Base-by-base conservation (phyloP, 2,888 invertebrate genomes). In the Euplexia lucipara region DNA sequence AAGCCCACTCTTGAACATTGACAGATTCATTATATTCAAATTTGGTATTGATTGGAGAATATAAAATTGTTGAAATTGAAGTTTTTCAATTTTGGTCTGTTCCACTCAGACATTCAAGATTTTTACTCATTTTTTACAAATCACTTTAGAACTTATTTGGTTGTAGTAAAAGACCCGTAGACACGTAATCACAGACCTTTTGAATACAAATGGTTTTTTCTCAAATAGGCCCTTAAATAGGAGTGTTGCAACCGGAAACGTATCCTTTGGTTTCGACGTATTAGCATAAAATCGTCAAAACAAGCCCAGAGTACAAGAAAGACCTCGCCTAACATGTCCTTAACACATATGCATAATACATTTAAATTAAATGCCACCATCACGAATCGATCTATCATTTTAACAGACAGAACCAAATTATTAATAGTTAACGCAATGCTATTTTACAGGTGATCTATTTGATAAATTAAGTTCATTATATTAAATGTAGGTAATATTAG, bases 311-410 rank as follows among this genome's bases (percentile, higher is more conserved):
- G 30, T 45, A 58, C 30, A 12, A 45, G 45, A 22, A 39, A 56
- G 58, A 39, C 63, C 63, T 70, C 57, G 63, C 16, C 5, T 41
- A 6, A 30, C n/a, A 37, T 57, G 61, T 62, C 75, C 75, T 75
- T 73, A 73, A 54, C 75, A 78, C 52, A 62, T 48, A 59, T 78
- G 58, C 73, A 72, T 74, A 77, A 77, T 52, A 59, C 18, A 77
- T 66, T 32, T 52, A 32, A 72, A 45, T 62, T 26, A 52, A 60
- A 60, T 64, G 37, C 51, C 75, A 34, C 41, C 42, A 66, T 47
- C 30, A 66, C 48, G 42, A 53, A 39, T 42, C 66, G 10, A 66
- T 77, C 37, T 37, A 67, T 72, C 58, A 67, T 26, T 22, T 20
- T 42, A 56, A 8, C 30, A 35, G 53, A 45, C 34, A 26, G 45